phyloP scores from a whole-genome alignment of 2,797 vertebrate species.

The Graptemys geographica region DNA sequence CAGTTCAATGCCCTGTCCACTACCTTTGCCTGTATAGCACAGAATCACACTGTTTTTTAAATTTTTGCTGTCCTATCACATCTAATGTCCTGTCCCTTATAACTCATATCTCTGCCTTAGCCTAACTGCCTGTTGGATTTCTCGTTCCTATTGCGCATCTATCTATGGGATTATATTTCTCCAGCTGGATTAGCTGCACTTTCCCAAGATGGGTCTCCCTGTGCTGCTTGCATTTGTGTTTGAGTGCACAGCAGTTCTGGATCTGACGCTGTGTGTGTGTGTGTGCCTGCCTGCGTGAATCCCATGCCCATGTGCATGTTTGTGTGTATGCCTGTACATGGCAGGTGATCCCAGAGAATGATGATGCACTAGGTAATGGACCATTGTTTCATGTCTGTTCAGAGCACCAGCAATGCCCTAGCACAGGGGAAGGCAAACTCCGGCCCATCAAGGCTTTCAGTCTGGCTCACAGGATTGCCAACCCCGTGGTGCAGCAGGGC shows the following conservation, averaged over 20 bases:
- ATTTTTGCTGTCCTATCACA: neutral
- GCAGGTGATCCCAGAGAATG: neutral
- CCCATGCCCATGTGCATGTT: neutral
- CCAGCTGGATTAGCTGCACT: neutral
- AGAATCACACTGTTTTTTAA: neutral
- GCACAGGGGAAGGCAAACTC: too few species aligned
- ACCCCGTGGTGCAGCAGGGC: too few species aligned
- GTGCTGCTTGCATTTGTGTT: neutral
- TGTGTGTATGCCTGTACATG: neutral
- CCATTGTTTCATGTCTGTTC: neutral
- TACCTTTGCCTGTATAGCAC: neutral
- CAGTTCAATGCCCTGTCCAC: neutral
- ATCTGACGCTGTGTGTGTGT: neutral
- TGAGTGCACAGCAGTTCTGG: neutral
- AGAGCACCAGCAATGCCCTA: neutral
- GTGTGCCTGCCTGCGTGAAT: neutral
- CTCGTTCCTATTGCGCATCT: neutral
- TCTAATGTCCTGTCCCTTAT: neutral
- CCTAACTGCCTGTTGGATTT: neutral
- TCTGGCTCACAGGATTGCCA: too few species aligned
- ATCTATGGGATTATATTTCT: neutral
- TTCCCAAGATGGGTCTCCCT: neutral
- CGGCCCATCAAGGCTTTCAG: too few species aligned
- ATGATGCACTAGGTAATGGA: neutral
- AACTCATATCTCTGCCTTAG: neutral